Conservation (phyloP, 2,888 invertebrate species). For the Drosophila prostipennis region DNA sequence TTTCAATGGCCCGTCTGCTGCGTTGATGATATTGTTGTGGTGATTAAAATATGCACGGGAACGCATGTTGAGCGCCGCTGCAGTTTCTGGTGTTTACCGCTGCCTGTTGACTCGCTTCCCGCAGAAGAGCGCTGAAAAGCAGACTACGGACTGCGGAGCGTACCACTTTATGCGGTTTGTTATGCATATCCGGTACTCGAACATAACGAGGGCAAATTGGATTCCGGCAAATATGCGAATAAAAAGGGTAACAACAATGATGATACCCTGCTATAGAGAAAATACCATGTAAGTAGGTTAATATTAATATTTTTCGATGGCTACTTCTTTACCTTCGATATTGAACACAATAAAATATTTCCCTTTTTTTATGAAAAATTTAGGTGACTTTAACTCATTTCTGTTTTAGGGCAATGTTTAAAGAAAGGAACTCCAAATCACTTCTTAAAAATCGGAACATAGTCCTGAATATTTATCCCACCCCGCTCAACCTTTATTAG, state of each 20-base stretch:
- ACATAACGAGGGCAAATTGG: constrained; percentile 7
- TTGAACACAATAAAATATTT: no score
- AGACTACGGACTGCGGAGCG: constrained; percentile 5
- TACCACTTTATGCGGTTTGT: constrained; percentile 6
- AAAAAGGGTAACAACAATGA: not conserved
- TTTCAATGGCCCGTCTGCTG: constrained; percentile 19
- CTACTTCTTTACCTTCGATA: no score
- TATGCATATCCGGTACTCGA: constrained; percentile 12
- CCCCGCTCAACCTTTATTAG: constrained; percentile 18
- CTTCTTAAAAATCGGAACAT: not conserved
- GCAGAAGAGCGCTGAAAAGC: constrained; percentile 20
- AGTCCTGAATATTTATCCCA: not conserved
- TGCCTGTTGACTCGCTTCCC: constrained; percentile 11
- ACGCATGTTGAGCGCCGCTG: constrained; percentile 13
- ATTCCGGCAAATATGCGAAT: not conserved
- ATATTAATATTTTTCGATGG: no score
- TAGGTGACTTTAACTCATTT: no score
- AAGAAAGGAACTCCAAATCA: not conserved
- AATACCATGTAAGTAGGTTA: no score
- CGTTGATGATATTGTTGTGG: constrained; percentile 48
- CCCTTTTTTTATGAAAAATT: no score
- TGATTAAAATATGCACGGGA: constrained; percentile 40
- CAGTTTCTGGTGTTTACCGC: constrained; percentile 5
- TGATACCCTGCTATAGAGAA: not conserved
- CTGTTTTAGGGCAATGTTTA: no score